Base-by-base conservation (phyloP, 2,797 vertebrate genomes). In the Euthynnus affinis region DNA sequence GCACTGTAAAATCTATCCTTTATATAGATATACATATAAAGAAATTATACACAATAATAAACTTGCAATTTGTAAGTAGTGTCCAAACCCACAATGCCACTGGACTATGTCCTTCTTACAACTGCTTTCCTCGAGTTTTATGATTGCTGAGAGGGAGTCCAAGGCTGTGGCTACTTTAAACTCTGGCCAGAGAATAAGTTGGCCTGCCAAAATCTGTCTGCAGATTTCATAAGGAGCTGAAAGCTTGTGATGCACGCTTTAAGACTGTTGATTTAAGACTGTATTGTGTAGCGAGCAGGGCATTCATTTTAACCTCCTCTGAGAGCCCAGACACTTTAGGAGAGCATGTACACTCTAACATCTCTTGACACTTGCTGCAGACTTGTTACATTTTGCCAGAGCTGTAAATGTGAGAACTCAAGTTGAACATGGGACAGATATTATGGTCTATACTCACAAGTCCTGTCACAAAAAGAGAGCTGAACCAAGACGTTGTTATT, bases 91-190 rank as follows among this genome's bases (percentile, higher is more conserved):
- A 63, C 76, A 51, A 18, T 70, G 75, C 70, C 80, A 82, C 69
- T 71, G 71, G 73, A 81, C 67, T 78, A 65, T 79, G 60, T 83
- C 77, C 58, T 49, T 81, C 63, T 80, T 62, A 79, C 57, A 65
- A 67, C 40, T 51, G 70, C 56, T 70, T 82, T 81, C 52, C 83
- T 75, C 69, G 62, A 70, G 79, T 84, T 92, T 81, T 88, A 87
- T 78, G 79, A 87, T 82, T 83, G 64, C 64, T 61, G 74, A 77
- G 72, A 77, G 42, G 25, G 59, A 81, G 55, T 86, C 81, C 90
- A 89, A 93, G 90, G 84, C 60, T 87, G 80, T 68, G 79, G 87
- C 75, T 56, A 59, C 90, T 91, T 91, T 92, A 48, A 85, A 81
- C 80, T 84, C 57, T 4, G 55, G 84, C 89, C 89, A 91, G 83